Conservation (phyloP, 1,140 invertebrate genomes). For the fruit fly (Drosophila melanogaster) region Release_6_plus_ISO1_MT NT_037436.4:18824001-18824500, state of each 20-base stretch:
- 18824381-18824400: slow-evolving; percentile 52
- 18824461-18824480: slow-evolving; percentile 47
- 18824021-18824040: not conserved
- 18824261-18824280: slow-evolving; percentile 19
- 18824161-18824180: slow-evolving; percentile 1
- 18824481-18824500: slow-evolving; percentile 23
- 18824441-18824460: slow-evolving; percentile 67
- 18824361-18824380: slow-evolving; percentile 26
- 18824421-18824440: slow-evolving; percentile 26
- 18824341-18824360: slow-evolving; percentile 26
- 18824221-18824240: slow-evolving; percentile 53
- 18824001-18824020: too few species aligned
- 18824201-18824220: slow-evolving; percentile 61
- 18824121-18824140: not conserved
- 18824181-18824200: slow-evolving; percentile 29
- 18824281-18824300: slow-evolving; percentile 54
- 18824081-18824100: slow-evolving; percentile 7
- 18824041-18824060: not conserved
- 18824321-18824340: slow-evolving; percentile 1
- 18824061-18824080: slow-evolving; percentile 22
- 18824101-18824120: slow-evolving; percentile 3
- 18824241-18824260: slow-evolving; percentile 65
- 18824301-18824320: slow-evolving; percentile 34
- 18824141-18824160: not conserved
- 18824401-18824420: slow-evolving; percentile 46